phyloP scores from a whole-genome alignment of 2,797 vertebrate species.

The Anniella stebbinsi region DNA sequence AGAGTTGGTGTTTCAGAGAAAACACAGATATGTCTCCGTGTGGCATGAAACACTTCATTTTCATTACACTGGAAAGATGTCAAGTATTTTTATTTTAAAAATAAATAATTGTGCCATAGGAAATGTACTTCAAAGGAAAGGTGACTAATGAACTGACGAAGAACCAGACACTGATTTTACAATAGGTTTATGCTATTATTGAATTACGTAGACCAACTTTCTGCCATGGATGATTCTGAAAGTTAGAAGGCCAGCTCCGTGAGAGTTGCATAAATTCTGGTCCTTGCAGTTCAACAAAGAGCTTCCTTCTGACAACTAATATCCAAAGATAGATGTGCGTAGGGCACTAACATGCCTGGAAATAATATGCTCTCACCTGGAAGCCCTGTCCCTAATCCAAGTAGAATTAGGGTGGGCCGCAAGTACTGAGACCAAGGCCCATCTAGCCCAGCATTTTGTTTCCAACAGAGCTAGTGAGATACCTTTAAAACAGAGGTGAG shows the following conservation, averaged over 20 bases:
- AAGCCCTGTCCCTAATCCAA: background rate
- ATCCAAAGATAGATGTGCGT: background rate
- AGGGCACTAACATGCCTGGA: background rate
- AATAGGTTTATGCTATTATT: background rate
- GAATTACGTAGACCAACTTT: too few species aligned
- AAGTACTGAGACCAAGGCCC: background rate
- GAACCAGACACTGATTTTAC: background rate
- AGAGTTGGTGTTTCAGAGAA: background rate
- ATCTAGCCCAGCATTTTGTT: background rate
- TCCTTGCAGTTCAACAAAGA: background rate
- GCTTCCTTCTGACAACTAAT: background rate
- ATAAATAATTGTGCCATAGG: background rate
- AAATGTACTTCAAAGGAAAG: background rate
- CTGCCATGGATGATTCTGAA: background rate
- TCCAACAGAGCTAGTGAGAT: background rate
- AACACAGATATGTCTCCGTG: too few species aligned
- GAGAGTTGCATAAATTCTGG: background rate
- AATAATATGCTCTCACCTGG: background rate
- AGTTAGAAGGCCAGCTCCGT: background rate
- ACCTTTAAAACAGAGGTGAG: background rate
- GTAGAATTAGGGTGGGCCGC: background rate
- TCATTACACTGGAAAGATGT: background rate
- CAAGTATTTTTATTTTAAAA: conserved; percentile 3
- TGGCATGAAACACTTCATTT: background rate
- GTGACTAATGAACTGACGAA: background rate